Base-by-base conservation (phyloP, 2,113 vertebrate species). In the Lycaon pictus region DNA sequence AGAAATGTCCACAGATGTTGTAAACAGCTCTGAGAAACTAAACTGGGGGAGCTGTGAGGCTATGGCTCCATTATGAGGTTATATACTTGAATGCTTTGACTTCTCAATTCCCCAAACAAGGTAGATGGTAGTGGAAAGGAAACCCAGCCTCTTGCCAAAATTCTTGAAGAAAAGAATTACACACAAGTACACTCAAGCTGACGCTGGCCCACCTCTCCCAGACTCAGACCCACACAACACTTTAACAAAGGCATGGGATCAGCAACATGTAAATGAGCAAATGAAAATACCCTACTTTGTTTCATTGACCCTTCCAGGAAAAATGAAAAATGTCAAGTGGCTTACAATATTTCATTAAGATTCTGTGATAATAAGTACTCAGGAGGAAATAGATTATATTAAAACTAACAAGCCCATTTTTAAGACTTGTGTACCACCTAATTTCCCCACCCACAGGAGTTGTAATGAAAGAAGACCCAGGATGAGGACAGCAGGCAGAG, bases 51-150 rank as follows among this genome's bases (percentile, higher is more conserved):
- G 27, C 25, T 15, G 25, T 7, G 65, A 74, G 63, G 22, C 25
- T 65, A 5, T 13, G 37, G 53, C 58, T 76, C 53, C 23, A 11
- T 22, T 15, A 55, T 35, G 82, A 93, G n/a, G 84, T 72, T 91
- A 55, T 67, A 55, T 35, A 58, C 27, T 10, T 37, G 29, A 84
- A 37, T 15, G 67, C 58, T 79, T 92, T 81, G 60, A 58, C 29
- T 84, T 85, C 48, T 55, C 13, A 94, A 35, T 76, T 69, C 65
- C 67, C 95, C 82, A 81, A 88, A 53, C 58, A 83, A 93, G 81
- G 76, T 53, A 97, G 67, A 96, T 53, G 76, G 51, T 10, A 79
- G 1, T 43, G n/a, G 72, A 96, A 76, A 74, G 69, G 74, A 96
- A 90, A 90, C 12, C 51, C 2, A 79, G 62, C 32, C 25, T 74